Evolutionary conservation across 2,888 invertebrate species (phyloP).

Genomic region (Leptinotarsa rubiginosa): DNA sequence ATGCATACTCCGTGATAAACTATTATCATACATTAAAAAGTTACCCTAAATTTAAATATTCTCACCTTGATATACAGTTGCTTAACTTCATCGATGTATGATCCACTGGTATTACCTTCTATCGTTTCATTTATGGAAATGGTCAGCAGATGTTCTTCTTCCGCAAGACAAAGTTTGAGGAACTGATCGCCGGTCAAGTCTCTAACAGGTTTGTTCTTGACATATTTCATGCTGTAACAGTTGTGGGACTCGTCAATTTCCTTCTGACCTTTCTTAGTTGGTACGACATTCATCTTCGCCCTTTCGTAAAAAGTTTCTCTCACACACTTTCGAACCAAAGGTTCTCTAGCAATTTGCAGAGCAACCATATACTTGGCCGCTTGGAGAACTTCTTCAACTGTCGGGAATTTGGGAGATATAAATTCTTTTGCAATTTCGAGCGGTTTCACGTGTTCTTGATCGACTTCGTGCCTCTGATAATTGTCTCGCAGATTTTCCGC

Average conservation of each 20-base stretch:
- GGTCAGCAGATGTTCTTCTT: constrained; percentile 83
- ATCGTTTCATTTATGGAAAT: constrained; percentile 80
- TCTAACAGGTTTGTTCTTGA: constrained; percentile 78
- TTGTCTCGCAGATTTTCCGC: constrained; percentile 96
- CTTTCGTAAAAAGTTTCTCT: constrained; percentile 90
- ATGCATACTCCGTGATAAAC: too few relatives aligned
- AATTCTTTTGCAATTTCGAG: constrained; percentile 84
- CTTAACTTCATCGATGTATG: constrained; percentile 86
- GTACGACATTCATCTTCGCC: constrained; percentile 82
- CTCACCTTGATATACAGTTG: background rate
- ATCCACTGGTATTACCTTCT: constrained; percentile 80
- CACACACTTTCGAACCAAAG: constrained; percentile 85
- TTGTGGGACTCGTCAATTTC: constrained; percentile 96
- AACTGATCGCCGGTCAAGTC: too few relatives aligned
- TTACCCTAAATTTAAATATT: too few relatives aligned
- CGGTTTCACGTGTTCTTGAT: constrained; percentile 90
- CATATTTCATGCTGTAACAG: constrained; percentile 87
- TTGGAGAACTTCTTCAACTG: constrained; percentile 85
- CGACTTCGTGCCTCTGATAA: constrained; percentile 94
- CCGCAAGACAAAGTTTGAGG: constrained; percentile 53
- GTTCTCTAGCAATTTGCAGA: constrained; percentile 92
- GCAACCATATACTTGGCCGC: constrained; percentile 96
- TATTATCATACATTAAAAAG: too few relatives aligned
- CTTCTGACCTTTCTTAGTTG: constrained; percentile 92
- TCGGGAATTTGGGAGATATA: constrained; percentile 75